Conservation (phyloP, 2,797 vertebrate species). For the Argyrosomus regius region DNA sequence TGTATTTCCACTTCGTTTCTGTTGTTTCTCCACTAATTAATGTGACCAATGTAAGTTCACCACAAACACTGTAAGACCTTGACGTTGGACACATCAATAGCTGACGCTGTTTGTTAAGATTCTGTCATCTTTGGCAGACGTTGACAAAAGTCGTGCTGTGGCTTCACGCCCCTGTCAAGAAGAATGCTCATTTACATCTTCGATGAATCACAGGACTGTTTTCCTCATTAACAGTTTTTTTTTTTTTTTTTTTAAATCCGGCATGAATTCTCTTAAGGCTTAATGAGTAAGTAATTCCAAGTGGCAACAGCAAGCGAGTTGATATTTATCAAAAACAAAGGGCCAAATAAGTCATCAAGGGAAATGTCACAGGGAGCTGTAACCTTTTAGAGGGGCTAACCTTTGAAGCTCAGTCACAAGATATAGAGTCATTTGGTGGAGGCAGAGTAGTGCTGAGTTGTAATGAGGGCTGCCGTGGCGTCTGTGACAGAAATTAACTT, state of each 20-base stretch:
- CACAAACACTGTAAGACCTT: background rate
- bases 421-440: conserved; percentile 57
- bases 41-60: conserved; percentile 24
- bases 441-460: conserved; percentile 47
- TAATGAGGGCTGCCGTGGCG: conserved; percentile 58
- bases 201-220: conserved; percentile 36
- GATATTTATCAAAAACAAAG: conserved; percentile 76
- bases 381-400: conserved; percentile 77
- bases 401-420: conserved; percentile 69
- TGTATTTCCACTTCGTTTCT: conserved; percentile 32
- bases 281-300: conserved; percentile 56
- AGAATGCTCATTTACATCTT: conserved; percentile 27
- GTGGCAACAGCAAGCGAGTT: conserved; percentile 51
- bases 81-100: background rate
- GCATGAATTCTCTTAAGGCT: conserved; percentile 29
- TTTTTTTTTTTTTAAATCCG: conserved; percentile 9
- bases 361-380: conserved; percentile 78
- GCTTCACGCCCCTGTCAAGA: background rate
- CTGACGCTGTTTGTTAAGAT: background rate
- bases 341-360: conserved; percentile 72
- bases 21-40: conserved; percentile 34
- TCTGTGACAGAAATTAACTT: conserved; percentile 72
- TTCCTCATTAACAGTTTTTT: conserved; percentile 42
- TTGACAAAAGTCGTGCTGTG: background rate
- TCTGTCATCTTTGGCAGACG: background rate